Evolutionary conservation across 2,113 vertebrate genomes (phyloP), one percentile per base, ranked within the genome.

Genomic region (Carollia perspicillata): DNA sequence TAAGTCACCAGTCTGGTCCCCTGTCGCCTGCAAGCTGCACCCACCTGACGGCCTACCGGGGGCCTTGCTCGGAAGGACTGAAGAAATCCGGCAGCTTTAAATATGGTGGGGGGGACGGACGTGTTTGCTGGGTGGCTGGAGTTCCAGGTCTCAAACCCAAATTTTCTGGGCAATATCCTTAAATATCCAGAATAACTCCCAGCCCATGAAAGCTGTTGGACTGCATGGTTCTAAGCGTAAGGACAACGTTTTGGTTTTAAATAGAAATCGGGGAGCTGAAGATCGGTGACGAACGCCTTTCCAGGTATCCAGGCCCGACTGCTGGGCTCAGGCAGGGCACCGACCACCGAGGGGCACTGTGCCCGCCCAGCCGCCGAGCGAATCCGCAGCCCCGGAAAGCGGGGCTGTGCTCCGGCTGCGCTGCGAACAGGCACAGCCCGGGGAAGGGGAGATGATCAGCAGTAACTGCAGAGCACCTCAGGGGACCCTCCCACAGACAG

Each of bases 401-500:
- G 16, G 93, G 71, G n/a, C 90, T 77, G 71, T 44, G 88, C 44
- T 11, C 0, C 14, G 79, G 63, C 69, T 17, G 28, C 10, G 20
- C 66, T 55, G 94, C 66, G 95, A 55, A 74, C 93, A 83, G 86
- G 84, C 79, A 85, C 93, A 89, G 90, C 90, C 96, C 68, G 93
- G 96, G 93, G 93, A 94, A 89, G 81, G 89, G 85, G 95, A 86
- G 95, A 97, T 95, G 88, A 96, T 97, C 96, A 98, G 97, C 84
- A 93, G 68, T 86, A 97, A 95, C 91, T 0, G 89, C 74, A 84
- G 95, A 97, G 87, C 96, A 97, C 98, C 97, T 97, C 98, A 95
- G 97, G 97, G 97, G 97, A 98, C 97, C 97, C 89, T 23, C 97
- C 98, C 84, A 98, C 98, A 98, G 98, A 97, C 97, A 97, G 97